These are phyloP conservation scores for Monochamus alternatus DNA, from an alignment of 2,888 invertebrate genomes.

Conservation along the genomic window DNA sequence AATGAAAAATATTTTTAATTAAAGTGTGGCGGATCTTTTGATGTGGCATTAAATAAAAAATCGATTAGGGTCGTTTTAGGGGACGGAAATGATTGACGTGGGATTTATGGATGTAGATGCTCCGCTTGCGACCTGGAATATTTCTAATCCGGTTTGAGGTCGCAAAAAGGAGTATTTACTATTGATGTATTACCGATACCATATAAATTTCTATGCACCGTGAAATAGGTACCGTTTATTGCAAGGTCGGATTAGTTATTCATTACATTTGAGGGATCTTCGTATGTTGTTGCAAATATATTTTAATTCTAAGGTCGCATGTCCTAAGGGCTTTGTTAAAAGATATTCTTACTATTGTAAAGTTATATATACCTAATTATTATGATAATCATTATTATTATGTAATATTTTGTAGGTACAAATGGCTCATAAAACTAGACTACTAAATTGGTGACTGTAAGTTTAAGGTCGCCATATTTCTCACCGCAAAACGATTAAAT, in stretches of 20 bases:
- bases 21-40: neutral
- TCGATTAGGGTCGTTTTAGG: neutral
- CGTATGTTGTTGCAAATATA: neutral
- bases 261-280: neutral
- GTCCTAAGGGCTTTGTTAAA: no score
- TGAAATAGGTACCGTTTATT: slow-evolving; percentile 7
- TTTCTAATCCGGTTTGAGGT: slow-evolving; percentile 15
- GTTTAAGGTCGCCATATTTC: no score
- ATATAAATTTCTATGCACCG: neutral
- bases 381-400: no score
- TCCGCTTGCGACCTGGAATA: neutral
- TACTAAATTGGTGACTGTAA: no score
- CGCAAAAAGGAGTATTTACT: neutral
- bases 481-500: no score
- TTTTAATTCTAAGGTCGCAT: neutral
- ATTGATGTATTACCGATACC: slow-evolving; percentile 12
- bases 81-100: slow-evolving; percentile 10
- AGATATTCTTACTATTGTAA: no score
- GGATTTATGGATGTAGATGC: slow-evolving; percentile 12
- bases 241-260: slow-evolving; percentile 5
- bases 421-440: no score
- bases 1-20: neutral
- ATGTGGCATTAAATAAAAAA: neutral
- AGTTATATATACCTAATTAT: no score
- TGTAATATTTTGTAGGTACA: no score